phyloP scores from a whole-genome alignment of 1,140 invertebrate genomes.

The Megathymus violae region DNA sequence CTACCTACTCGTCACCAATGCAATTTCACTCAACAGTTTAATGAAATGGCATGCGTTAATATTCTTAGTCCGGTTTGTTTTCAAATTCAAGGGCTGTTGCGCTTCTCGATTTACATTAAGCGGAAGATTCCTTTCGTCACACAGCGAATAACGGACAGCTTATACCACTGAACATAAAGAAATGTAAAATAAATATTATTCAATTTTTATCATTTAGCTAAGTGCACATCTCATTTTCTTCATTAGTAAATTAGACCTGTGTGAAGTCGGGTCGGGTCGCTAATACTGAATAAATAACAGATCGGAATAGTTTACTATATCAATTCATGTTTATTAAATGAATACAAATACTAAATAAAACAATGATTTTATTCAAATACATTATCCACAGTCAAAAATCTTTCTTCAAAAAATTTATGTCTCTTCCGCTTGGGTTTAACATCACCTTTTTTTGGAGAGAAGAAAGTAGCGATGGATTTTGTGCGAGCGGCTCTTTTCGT shows the following conservation, averaged over 20 bases:
- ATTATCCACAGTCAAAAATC: conserved; percentile 76
- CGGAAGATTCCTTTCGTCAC: conserved; percentile 8
- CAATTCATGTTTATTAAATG: no score
- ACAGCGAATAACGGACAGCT: conserved; percentile 5
- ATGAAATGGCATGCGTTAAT: conserved; percentile 40
- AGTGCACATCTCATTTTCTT: no score
- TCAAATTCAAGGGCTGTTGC: conserved; percentile 34
- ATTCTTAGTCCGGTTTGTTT: conserved; percentile 37
- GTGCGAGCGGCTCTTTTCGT: conserved; percentile 71
- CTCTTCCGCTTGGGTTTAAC: conserved; percentile 67
- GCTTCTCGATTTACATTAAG: conserved; percentile 17
- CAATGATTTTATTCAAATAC: conserved; percentile 77
- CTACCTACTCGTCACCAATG: conserved; percentile 77
- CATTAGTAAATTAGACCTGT: no score
- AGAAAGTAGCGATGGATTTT: conserved; percentile 86
- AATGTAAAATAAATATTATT: no score
- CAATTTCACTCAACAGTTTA: conserved; percentile 73
- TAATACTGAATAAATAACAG: no score
- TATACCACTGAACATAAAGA: no score
- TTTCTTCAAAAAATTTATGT: conserved; percentile 85
- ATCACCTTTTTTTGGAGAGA: conserved; percentile 71
- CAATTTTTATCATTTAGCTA: no score
- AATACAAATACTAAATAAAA: no score
- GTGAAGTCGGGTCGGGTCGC: no score
- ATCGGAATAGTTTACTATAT: no score